phyloP scores from a whole-genome alignment of 2,888 invertebrate species.

The Dasypolia templi region DNA sequence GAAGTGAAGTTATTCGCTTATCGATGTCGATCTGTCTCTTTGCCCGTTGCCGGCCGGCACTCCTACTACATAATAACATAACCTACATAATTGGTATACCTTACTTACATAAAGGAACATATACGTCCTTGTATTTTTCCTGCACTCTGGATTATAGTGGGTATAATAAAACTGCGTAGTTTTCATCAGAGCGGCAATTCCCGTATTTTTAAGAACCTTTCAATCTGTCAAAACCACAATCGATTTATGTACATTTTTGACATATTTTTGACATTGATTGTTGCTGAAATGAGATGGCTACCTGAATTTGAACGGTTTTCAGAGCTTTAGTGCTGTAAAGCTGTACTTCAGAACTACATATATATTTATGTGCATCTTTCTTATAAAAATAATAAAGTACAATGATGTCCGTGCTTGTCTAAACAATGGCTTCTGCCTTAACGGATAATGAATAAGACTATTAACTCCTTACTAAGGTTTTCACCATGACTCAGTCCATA shows the following conservation, averaged over 20 bases:
- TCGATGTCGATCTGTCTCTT: neutral
- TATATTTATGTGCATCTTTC: neutral
- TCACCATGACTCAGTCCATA: neutral
- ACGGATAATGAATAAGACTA: neutral
- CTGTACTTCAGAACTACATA: neutral
- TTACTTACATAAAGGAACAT: neutral
- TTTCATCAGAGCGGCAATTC: too few species aligned
- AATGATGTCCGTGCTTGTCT: neutral
- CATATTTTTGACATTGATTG: too few species aligned
- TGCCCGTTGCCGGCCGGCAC: slow-evolving; percentile 25
- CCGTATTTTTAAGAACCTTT: too few species aligned
- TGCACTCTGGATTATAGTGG: neutral
- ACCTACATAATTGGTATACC: neutral
- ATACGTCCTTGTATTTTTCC: neutral
- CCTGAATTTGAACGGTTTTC: too few species aligned
- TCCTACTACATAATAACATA: neutral
- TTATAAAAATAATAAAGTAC: neutral
- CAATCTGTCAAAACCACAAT: too few species aligned
- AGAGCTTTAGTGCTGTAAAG: neutral
- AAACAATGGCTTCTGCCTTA: neutral
- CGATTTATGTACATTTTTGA: too few species aligned
- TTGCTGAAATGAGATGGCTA: too few species aligned
- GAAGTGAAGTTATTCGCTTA: slow-evolving; percentile 4
- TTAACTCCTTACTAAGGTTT: neutral
- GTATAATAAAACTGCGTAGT: neutral